Percentiles rank a stretch among this genome's conserved stretches.
Evolutionary conservation across 1,140 invertebrate species (phyloP).

Genomic region (Atta cephalotes): DNA sequence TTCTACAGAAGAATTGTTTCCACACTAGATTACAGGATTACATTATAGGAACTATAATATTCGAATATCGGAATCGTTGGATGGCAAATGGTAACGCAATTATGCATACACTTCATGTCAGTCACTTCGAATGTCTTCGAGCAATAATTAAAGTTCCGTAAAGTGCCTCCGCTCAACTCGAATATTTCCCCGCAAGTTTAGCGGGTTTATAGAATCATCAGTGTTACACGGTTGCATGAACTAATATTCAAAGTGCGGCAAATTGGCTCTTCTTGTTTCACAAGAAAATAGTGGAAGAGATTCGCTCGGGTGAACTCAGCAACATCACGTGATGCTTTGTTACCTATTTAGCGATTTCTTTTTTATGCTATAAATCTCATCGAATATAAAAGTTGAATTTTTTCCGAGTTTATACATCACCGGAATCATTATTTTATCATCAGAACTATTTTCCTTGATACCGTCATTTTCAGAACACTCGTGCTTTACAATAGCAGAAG

Average conservation of each 20-base stretch:
- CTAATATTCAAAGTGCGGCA: conserved; percentile 28
- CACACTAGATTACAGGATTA: not conserved
- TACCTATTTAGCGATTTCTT: not conserved
- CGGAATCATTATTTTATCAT: not conserved
- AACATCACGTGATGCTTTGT: not conserved
- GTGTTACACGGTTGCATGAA: conserved; percentile 9
- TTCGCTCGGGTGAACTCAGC: not conserved
- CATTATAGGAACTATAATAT: not conserved
- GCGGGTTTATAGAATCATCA: conserved; percentile 22
- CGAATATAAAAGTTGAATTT: not conserved
- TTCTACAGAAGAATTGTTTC: not conserved
- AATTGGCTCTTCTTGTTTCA: not conserved
- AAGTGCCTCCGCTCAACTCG: conserved; percentile 1
- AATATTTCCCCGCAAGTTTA: not conserved
- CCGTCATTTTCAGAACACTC: not conserved
- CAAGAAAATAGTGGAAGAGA: not conserved
- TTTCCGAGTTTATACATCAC: not conserved
- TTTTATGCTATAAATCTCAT: not conserved
- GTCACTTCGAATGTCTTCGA: not conserved
- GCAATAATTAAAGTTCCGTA: conserved; percentile 21
- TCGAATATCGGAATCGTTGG: not conserved
- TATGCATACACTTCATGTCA: not conserved
- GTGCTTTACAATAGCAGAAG: not conserved
- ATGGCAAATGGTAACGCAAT: not conserved
- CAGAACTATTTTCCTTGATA: not conserved